Evolutionary conservation across 2,888 invertebrate genomes (phyloP).

Genomic region (Tanytarsus gracilentus): DNA sequence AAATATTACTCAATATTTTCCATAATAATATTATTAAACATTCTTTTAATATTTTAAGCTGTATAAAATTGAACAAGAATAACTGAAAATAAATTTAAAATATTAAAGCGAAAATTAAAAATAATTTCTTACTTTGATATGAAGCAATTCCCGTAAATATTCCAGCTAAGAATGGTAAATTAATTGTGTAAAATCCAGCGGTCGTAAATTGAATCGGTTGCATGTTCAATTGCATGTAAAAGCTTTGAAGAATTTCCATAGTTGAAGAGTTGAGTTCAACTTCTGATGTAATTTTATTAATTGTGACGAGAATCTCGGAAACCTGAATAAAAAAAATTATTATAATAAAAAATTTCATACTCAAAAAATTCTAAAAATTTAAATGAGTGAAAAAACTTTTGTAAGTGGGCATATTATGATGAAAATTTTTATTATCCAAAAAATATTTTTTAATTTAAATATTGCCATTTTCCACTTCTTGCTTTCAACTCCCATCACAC

Average conservation of each 20-base stretch:
- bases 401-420: not conserved
- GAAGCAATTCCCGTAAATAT: slow-evolving; percentile 20
- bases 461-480: no score
- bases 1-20: no score
- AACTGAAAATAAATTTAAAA: not conserved
- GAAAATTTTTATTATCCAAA: not conserved
- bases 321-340: not conserved
- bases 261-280: not conserved
- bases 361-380: not conserved
- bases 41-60: slow-evolving; percentile 6
- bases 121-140: not conserved
- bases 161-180: slow-evolving; percentile 9
- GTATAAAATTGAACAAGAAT: slow-evolving; percentile 16
- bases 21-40: no score
- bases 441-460: no score
- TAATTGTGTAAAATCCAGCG: slow-evolving; percentile 4
- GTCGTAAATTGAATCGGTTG: slow-evolving; percentile 13
- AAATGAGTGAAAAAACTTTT: not conserved
- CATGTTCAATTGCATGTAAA: not conserved
- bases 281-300: not conserved
- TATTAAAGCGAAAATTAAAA: not conserved
- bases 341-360: not conserved
- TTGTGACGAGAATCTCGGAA: not conserved
- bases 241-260: not conserved
- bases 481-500: no score